phyloP scores from a whole-genome alignment of 1,140 invertebrate genomes.

The Agraylea sexmaculata region DNA sequence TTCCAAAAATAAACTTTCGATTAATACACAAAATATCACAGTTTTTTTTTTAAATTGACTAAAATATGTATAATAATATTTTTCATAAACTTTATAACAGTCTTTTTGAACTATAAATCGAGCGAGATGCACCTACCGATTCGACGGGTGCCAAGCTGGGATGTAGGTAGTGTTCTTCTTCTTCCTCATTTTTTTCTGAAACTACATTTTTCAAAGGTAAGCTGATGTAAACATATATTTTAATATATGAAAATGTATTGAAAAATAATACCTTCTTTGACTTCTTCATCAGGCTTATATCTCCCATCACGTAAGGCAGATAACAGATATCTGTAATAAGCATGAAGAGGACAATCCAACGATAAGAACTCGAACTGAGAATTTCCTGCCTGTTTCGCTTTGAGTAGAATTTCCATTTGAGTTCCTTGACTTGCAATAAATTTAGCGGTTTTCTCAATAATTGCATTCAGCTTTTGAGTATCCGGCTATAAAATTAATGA shows the following conservation, averaged over 20 bases:
- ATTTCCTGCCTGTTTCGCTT: constrained; percentile 92
- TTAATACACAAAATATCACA: too few relatives aligned
- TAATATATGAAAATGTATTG: not conserved
- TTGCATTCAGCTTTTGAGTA: constrained; percentile 80
- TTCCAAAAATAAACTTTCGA: too few relatives aligned
- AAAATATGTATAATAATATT: too few relatives aligned
- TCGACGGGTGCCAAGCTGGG: constrained; percentile 53
- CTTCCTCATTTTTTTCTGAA: constrained; percentile 38
- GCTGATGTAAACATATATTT: not conserved
- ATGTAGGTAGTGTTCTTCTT: constrained; percentile 66
- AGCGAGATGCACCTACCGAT: constrained; percentile 51
- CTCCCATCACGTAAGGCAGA: constrained; percentile 69
- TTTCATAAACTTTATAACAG: too few relatives aligned
- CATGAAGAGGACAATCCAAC: constrained; percentile 71
- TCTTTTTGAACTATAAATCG: too few relatives aligned
- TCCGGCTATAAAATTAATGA: constrained; percentile 59
- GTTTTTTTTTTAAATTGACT: too few relatives aligned
- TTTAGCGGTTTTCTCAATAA: constrained; percentile 92
- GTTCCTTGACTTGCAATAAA: constrained; percentile 88
- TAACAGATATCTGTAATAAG: constrained; percentile 82
- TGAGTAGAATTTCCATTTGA: constrained; percentile 98
- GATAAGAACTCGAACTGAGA: constrained; percentile 88
- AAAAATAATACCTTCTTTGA: constrained; percentile 37
- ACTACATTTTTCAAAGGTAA: constrained; percentile 1
- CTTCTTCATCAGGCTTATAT: constrained; percentile 49